phyloP scores from a whole-genome alignment of 2,113 vertebrate species.

The Felis catus region F.catus_Fca126_mat1.0 CM031417.1:144165501-144166000 shows the following conservation, averaged over 20 bases:
- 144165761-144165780: background rate
- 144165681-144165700: no score
- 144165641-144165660: no score
- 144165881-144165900: background rate
- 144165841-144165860: background rate
- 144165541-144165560: no score
- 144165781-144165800: background rate
- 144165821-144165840: background rate
- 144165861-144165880: background rate
- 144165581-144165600: no score
- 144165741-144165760: slow-evolving; percentile 37
- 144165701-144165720: slow-evolving; percentile 36
- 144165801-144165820: background rate
- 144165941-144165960: no score
- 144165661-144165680: no score
- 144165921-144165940: background rate
- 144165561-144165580: no score
- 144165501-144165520: no score
- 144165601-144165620: no score
- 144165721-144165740: slow-evolving; percentile 13
- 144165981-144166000: fast-evolving
- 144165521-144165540: no score
- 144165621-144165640: no score
- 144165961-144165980: background rate
- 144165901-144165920: background rate